These are phyloP conservation scores for Crossocerus cetratus DNA, from an alignment of 2,888 invertebrate genomes.

Conservation along the genomic window DNA sequence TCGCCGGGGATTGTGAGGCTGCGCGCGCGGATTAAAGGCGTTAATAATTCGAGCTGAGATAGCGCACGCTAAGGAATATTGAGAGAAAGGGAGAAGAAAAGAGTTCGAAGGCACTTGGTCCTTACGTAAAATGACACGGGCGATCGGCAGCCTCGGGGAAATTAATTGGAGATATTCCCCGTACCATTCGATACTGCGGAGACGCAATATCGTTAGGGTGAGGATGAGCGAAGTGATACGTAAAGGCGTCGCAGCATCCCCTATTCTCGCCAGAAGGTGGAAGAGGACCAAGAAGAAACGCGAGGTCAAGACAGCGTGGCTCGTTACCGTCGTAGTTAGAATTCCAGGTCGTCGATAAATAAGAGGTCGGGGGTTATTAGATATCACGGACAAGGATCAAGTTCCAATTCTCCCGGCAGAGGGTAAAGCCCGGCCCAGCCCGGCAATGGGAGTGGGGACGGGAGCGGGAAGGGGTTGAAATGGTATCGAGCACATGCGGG, in stretches of 20 bases:
- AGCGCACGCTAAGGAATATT: neutral
- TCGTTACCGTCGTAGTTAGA: constrained; percentile 33
- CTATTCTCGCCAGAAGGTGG: no score
- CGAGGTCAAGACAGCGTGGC: constrained; percentile 21
- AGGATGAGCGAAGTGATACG: no score
- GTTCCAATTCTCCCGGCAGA: constrained; percentile 61
- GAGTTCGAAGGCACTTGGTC: no score
- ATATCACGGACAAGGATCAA: constrained; percentile 62
- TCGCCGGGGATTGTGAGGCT: neutral
- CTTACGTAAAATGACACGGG: neutral
- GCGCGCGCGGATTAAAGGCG: neutral
- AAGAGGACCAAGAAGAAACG: no score
- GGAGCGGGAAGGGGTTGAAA: constrained; percentile 43
- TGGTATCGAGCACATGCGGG: constrained; percentile 21
- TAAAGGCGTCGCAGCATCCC: no score
- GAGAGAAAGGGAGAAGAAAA: neutral
- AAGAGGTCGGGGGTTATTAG: constrained; percentile 61
- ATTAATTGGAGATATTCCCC: neutral
- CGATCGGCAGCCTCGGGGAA: neutral
- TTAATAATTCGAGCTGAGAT: neutral
- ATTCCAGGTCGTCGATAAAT: constrained; percentile 60
- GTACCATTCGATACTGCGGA: neutral
- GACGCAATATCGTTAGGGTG: neutral
- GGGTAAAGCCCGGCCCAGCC: constrained; percentile 31
- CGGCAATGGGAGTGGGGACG: neutral